Evolutionary conservation across 2,113 vertebrate species (phyloP).

Genomic region (Motacilla alba): DNA sequence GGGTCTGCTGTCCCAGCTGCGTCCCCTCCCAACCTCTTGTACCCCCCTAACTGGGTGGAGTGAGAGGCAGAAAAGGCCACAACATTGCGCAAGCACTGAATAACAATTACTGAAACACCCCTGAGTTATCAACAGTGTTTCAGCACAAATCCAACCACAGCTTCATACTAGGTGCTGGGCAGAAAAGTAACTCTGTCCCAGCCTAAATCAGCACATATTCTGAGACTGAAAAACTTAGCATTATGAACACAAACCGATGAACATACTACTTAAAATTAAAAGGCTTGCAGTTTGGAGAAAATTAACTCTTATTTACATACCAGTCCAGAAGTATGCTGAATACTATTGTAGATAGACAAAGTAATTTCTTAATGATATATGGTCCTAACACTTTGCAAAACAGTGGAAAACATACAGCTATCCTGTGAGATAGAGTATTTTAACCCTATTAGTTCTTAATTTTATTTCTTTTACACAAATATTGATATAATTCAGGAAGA

Average conservation of each 20-base stretch:
- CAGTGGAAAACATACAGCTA: neutral
- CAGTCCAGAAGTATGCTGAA: neutral
- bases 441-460: neutral
- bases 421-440: neutral
- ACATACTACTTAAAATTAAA: neutral
- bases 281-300: neutral
- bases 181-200: neutral
- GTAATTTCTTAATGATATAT: neutral
- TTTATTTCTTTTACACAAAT: neutral
- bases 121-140: neutral
- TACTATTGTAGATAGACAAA: neutral
- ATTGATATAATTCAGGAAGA: neutral
- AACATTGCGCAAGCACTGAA: neutral
- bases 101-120: neutral
- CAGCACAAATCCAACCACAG: neutral
- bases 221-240: neutral
- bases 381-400: neutral
- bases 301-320: neutral
- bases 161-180: accelerated
- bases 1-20: neutral
- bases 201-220: neutral
- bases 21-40: neutral
- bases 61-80: neutral
- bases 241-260: neutral
- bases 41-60: neutral